Base-by-base conservation (phyloP, 2,797 vertebrate species). In the Enoplosus armatus region DNA sequence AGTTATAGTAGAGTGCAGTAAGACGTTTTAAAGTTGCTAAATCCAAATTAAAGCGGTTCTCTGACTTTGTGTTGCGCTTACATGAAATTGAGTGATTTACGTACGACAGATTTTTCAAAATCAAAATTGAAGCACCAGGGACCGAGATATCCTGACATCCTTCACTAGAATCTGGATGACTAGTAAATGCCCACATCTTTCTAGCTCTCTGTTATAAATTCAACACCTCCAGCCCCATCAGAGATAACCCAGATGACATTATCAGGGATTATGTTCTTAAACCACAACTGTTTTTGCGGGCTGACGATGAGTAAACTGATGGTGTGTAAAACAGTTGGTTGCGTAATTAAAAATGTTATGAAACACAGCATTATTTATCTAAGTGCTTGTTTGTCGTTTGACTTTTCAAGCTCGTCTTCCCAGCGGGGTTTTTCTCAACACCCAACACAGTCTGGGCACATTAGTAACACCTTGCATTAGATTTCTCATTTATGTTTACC, bases 401-500 rank as follows among this genome's bases (percentile, higher is more conserved):
- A 64, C 73, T 64, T 48, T 65, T 33, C 20, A 20, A 48, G 53
- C 64, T 58, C 26, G 15, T 56, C 43, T 73, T 75, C 45, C 50
- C 65, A 33, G 6, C 16, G 43, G 76, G 6, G 0, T 20, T 59
- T 45, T 45, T 65, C 39, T 59, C 33, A 26, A 51, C 71, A 53
- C 51, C 60, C 20, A 39, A 35, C 48, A 50, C 55, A 56, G 62
- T 75, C 66, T 29, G 70, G 22, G 16, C n/a, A 48, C 31, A 62
- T 83, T 75, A 68, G 94, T 88, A 94, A 95, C 45, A 88, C n/a
- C 78, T 94, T 95, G 91, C 93, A 73, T 65, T 82, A 78, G 85
- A 91, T 94, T 93, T 94, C 92, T 92, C 91, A 93, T 85, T 86
- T 48, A 47, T 70, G 58, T 78, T 77, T 31, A 41, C 66, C 91